Conservation (phyloP, 2,888 invertebrate species). For the Melanostoma scalare region DNA sequence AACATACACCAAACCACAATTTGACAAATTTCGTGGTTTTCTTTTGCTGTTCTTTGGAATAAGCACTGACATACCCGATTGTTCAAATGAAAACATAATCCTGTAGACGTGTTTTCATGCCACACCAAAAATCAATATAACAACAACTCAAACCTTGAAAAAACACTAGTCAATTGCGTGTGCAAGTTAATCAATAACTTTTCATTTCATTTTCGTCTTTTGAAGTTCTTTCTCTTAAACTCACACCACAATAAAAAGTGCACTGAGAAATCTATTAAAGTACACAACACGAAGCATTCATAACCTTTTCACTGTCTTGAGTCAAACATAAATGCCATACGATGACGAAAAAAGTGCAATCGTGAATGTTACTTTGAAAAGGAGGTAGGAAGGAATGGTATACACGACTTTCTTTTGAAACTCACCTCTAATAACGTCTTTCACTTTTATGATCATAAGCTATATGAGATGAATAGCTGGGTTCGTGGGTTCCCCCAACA, state of each 20-base stretch:
- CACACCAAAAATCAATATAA: too few species aligned
- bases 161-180: neutral
- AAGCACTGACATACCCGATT: too few species aligned
- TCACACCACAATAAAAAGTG: neutral
- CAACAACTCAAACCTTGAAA: too few species aligned
- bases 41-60: too few species aligned
- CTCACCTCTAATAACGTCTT: conserved; percentile 24
- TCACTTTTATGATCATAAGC: conserved; percentile 63
- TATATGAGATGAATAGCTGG: conserved; percentile 1
- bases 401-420: conserved; percentile 24
- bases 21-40: too few species aligned
- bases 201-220: conserved; percentile 1
- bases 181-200: neutral
- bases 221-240: neutral
- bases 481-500: conserved; percentile 7
- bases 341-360: conserved; percentile 1
- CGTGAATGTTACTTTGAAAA: conserved; percentile 7
- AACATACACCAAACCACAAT: too few species aligned
- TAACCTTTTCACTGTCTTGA: neutral
- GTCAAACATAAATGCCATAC: neutral
- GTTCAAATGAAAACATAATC: too few species aligned
- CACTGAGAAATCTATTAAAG: conserved; percentile 9
- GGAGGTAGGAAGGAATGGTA: neutral
- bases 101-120: too few species aligned
- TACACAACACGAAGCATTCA: neutral